These are phyloP conservation scores for Panthera tigris DNA, from an alignment of 2,113 vertebrate genomes.

Conservation along the genomic window DNA sequence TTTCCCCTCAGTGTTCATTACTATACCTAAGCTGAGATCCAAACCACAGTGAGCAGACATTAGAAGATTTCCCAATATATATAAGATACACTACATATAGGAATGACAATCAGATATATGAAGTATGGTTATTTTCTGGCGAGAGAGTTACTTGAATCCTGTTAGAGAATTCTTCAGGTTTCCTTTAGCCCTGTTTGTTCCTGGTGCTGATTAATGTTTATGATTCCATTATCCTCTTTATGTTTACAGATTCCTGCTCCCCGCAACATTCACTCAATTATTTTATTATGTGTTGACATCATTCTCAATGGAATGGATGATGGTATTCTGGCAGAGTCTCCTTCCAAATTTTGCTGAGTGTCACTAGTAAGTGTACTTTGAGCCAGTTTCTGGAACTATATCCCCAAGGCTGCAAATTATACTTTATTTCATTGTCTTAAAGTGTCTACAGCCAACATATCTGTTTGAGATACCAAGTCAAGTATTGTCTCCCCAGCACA, in stretches of 20 bases:
- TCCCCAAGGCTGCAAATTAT: background rate
- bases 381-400: background rate
- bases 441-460: background rate
- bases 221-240: background rate
- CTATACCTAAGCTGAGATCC: background rate
- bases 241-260: background rate
- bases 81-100: background rate
- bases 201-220: background rate
- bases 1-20: background rate
- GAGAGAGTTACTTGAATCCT: background rate
- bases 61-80: background rate
- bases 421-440: constrained; percentile 24
- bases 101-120: background rate
- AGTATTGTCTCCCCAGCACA: background rate
- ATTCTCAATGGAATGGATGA: background rate
- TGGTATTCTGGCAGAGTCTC: background rate
- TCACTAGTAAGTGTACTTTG: background rate
- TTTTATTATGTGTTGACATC: background rate
- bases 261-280: background rate
- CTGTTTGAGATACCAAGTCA: constrained; percentile 8
- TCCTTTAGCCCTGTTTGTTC: background rate
- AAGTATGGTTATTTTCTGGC: background rate
- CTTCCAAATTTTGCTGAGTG: constrained; percentile 17
- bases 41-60: background rate
- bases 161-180: background rate